A percentile compares a stretch with the other conserved stretches of the same genome.
These are phyloP conservation scores for Barbus barbus DNA, from an alignment of 2,113 vertebrate species.

Conservation along the genomic window DNA sequence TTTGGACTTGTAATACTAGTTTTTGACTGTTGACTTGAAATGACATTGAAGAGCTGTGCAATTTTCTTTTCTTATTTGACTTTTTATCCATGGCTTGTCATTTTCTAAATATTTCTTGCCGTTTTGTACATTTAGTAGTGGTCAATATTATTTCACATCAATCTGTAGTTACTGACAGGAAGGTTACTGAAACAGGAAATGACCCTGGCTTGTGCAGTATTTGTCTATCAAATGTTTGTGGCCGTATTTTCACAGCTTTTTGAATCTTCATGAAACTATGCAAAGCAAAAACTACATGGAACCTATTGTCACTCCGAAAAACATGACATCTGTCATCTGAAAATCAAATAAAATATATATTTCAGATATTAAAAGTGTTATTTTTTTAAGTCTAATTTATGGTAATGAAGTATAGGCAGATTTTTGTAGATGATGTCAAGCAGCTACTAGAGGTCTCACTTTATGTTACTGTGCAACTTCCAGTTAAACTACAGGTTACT, in stretches of 20 bases:
- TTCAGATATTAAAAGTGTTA: background rate
- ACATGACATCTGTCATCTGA: background rate
- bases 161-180: background rate
- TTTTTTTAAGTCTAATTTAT: background rate
- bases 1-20: background rate
- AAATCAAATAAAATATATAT: conserved; percentile 32
- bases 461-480: background rate
- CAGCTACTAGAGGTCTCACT: conserved; percentile 47
- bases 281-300: conserved; percentile 9
- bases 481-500: background rate
- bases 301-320: background rate
- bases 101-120: background rate
- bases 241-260: background rate
- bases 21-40: background rate
- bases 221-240: background rate
- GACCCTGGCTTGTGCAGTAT: background rate
- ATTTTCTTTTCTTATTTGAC: background rate
- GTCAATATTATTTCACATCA: background rate
- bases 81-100: background rate
- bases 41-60: background rate
- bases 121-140: background rate
- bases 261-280: conserved; percentile 40
- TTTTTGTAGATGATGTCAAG: background rate
- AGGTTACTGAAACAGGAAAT: conserved; percentile 13
- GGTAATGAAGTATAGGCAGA: background rate